phyloP scores from a whole-genome alignment of 1,140 invertebrate genomes.

The Drosophila ananassae region DNA sequence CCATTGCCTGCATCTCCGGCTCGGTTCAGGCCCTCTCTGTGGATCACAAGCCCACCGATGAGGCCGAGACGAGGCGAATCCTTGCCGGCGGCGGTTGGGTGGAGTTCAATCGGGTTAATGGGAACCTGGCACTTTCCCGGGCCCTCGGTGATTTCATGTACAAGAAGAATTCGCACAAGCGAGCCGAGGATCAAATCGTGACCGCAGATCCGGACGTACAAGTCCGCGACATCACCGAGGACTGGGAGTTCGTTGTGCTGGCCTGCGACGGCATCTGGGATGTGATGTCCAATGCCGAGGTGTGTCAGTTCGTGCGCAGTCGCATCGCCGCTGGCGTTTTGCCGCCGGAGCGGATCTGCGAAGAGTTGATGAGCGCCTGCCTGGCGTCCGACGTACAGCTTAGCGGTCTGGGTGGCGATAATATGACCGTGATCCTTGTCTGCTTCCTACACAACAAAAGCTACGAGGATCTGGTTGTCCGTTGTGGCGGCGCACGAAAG shows the following conservation, averaged over 20 bases:
- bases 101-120: slow-evolving; percentile 98
- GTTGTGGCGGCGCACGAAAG: slow-evolving; percentile 63
- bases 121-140: slow-evolving; percentile 97
- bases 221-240: slow-evolving; percentile 90
- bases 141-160: slow-evolving; percentile 99
- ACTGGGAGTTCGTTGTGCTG: slow-evolving; percentile 98
- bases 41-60: slow-evolving; percentile 97
- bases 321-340: slow-evolving; percentile 89
- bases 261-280: slow-evolving; percentile 99
- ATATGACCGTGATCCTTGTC: slow-evolving; percentile 96
- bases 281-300: slow-evolving; percentile 96
- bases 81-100: slow-evolving; percentile 98
- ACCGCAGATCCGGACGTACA: slow-evolving; percentile 98
- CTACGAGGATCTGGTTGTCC: slow-evolving; percentile 88
- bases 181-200: slow-evolving; percentile 97
- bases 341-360: slow-evolving; percentile 97
- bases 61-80: slow-evolving; percentile 93
- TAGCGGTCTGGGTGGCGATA: slow-evolving; percentile 98
- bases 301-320: slow-evolving; percentile 94
- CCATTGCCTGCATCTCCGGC: slow-evolving; percentile 91
- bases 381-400: slow-evolving; percentile 97
- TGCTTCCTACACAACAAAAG: slow-evolving; percentile 91
- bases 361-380: slow-evolving; percentile 96
- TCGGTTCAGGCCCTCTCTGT: slow-evolving; percentile 87
- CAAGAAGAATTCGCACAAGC: slow-evolving; percentile 93